Evolutionary conservation across 2,113 vertebrate species (phyloP).

Genomic region (Ranitomeya variabilis): DNA sequence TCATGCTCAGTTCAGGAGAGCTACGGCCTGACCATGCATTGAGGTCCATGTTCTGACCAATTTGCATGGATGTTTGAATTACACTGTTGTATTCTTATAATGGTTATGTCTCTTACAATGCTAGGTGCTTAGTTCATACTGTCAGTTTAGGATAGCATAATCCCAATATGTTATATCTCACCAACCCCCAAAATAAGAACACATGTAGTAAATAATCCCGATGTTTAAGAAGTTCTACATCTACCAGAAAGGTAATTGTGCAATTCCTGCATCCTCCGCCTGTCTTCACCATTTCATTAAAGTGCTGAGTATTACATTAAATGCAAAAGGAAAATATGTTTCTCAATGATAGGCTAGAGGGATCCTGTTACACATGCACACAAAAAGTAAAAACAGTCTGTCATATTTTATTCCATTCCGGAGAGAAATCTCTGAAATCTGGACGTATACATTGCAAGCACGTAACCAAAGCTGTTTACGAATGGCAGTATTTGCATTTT

Average conservation of each 20-base stretch:
- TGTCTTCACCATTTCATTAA: constrained; percentile 18
- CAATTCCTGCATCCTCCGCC: not conserved
- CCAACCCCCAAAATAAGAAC: not conserved
- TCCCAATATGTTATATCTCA: not conserved
- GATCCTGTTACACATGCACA: constrained; percentile 9
- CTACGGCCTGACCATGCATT: too few species aligned
- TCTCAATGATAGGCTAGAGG: constrained; percentile 29
- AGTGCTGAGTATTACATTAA: not conserved
- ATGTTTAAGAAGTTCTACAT: not conserved
- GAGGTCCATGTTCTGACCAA: too few species aligned
- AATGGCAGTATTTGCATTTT: constrained; percentile 56
- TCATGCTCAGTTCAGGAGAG: too few species aligned
- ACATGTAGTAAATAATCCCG: not conserved
- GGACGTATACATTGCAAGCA: constrained; percentile 43
- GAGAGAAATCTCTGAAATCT: constrained; percentile 30
- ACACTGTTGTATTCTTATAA: too few species aligned
- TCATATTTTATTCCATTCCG: constrained; percentile 41
- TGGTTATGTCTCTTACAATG: too few species aligned
- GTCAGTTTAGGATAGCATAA: too few species aligned
- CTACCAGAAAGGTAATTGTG: not conserved
- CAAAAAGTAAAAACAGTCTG: constrained; percentile 26
- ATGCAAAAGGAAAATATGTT: constrained; percentile 28
- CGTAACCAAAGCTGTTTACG: constrained; percentile 40
- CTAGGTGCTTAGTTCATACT: too few species aligned
- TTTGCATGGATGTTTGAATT: too few species aligned